Evolutionary conservation across 2,113 vertebrate species (phyloP), one percentile per base, ranked within the genome.

Genomic region (Athene cunicularia): DNA sequence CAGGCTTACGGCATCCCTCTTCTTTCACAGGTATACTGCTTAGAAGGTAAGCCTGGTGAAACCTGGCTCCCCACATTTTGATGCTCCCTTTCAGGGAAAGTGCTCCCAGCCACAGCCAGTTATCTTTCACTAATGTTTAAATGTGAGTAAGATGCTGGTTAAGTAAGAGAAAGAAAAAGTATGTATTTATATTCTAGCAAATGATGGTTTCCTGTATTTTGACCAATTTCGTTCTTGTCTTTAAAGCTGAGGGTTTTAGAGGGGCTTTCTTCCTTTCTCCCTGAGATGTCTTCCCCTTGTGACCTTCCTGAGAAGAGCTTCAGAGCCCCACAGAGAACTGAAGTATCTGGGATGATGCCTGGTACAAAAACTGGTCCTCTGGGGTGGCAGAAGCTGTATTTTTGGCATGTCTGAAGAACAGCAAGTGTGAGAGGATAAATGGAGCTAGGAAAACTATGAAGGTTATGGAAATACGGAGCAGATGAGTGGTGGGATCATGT

Each of bases 401-500:
- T 89, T 37, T 49, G 39, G 16, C 47, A 37, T 33, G 3, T 26
- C 16, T 92, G 72, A 80, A 43, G 27, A 83, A 41, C 15, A 79
- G 27, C 19, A 59, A 82, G 5, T 47, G 22, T 41, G 60, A 82
- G 35, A 88, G 12, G 19, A 60, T 22, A 85, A 59, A 68, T 22
- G 10, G 55, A 64, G 6, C 7, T 60, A 33, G 26, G 14, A 84
- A 70, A 76, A 30, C 30, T n/a, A 35, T 30, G 15, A 76, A 59
- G 12, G 8, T 23, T 81, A 28, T 33, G 35, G 24, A 86, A 58
- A 47, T 32, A 55, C 8, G 59, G 8, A 64, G 33, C 23, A 52
- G 50, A 23, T 41, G 26, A 80, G 12, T 52, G n/a, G 10, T 3
- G 9, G 22, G 20, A 41, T 37, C 0, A 0, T 37, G 26, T 11